These are phyloP conservation scores for Melikaiella ostensackeni DNA, from an alignment of 2,888 invertebrate genomes.

Conservation along the genomic window DNA sequence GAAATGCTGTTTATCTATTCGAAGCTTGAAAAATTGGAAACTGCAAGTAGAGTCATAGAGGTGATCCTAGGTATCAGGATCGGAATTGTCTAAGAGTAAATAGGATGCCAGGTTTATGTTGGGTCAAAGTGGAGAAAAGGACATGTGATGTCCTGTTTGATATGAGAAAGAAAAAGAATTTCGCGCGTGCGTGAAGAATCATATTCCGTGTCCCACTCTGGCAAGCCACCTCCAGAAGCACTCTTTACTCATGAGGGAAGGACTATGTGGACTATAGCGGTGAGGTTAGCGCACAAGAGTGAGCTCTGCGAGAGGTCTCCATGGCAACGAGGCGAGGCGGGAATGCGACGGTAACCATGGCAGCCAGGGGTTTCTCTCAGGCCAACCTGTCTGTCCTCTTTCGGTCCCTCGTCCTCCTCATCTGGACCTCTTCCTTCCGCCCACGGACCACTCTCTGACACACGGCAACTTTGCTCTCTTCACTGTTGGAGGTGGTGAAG, in stretches of 20 bases:
- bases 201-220: slow-evolving; percentile 55
- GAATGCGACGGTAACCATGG: slow-evolving; percentile 78
- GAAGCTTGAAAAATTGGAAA: neutral
- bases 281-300: slow-evolving; percentile 61
- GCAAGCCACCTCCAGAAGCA: slow-evolving; percentile 50
- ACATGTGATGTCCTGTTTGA: slow-evolving; percentile 36
- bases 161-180: slow-evolving; percentile 42
- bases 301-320: slow-evolving; percentile 76
- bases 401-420: slow-evolving; percentile 67
- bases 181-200: slow-evolving; percentile 59
- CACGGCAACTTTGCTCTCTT: slow-evolving; percentile 38
- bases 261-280: slow-evolving; percentile 50
- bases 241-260: slow-evolving; percentile 58
- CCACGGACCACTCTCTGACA: slow-evolving; percentile 59
- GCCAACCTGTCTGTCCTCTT: slow-evolving; percentile 74
- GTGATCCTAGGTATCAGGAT: neutral
- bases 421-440: slow-evolving; percentile 73
- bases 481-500: slow-evolving; percentile 44
- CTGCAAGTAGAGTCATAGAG: neutral
- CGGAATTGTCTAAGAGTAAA: neutral
- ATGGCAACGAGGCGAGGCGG: slow-evolving; percentile 80
- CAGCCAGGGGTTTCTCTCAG: slow-evolving; percentile 71
- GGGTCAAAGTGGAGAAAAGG: slow-evolving; percentile 47
- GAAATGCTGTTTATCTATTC: neutral
- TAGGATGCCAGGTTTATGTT: neutral